Evolutionary conservation across 2,113 vertebrate genomes (phyloP), one percentile per base, ranked within the genome.

Genomic region (Manacus vitellinus): DNA sequence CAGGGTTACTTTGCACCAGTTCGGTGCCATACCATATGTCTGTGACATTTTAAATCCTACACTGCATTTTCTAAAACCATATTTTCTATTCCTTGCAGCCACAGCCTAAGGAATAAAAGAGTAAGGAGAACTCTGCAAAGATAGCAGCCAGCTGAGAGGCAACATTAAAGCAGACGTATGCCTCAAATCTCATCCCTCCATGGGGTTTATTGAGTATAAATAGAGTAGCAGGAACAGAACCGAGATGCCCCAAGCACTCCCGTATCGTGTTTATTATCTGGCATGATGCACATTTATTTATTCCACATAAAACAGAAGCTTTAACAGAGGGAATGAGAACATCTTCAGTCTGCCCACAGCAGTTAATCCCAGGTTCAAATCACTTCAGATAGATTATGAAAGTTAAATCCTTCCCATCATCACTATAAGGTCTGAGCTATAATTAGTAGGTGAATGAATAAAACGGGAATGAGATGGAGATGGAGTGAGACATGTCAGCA

Each of bases 171-270:
- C 30, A 87, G 65, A 95, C 92, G 56, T 87, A 81, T 91, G 56
- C 56, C 70, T 95, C 65, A 65, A 91, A 95, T 81, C 80, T 30
- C 61, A 91, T 56, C 73, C 56, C 47, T 92, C 72, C 44, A 4
- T 68, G 65, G 76, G 61, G 82, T 89, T 91, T 92, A 92, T 56
- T 84, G 80, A 88, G 77, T 84, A 91, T 82, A 96, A 94, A 94
- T 89, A 96, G 76, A 84, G 70, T 67, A 89, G 37, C 68, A 74
- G 86, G 65, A 94, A 86, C 21, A 84, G 55, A 96, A 81, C 24
- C 0, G 5, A 94, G 80, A 75, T 81, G 86, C 88, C 76, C 52
- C 72, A 86, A 94, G 95, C 79, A 59, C 33, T 95, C 37, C 72
- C 67, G 59, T 81, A 86, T 95, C 79, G 1, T 74, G 55, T 92